Evolutionary conservation across 2,888 invertebrate species (phyloP), one percentile per base, ranked within the genome.

Genomic region (Drosophila anomalata): DNA sequence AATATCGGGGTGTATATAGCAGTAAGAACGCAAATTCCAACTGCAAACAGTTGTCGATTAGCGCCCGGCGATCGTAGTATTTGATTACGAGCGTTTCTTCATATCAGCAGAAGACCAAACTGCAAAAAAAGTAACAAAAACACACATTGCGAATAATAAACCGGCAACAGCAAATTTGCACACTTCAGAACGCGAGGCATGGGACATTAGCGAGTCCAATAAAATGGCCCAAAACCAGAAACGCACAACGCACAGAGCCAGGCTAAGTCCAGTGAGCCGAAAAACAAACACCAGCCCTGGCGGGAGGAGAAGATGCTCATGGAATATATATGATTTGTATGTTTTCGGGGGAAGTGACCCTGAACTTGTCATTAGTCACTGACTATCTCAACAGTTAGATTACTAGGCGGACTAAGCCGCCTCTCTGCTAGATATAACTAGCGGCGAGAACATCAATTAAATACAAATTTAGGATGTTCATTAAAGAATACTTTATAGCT

Each of bases 11-110:
- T 58, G 29, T 26, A 31, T 22, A 29, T 48, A 29, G 6, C 2
- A 29, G 46, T 26, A 46, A 63, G 14, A 73, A 47, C 60, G 79
- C 63, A 62, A 81, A 81, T 85, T 81, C 73, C 67, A 76, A 81
- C 68, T 66, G 85, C 76, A 85, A 81, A 81, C 79, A 79, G 66
- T 76, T 82, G 72, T 59, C 78, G 85, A 73, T 84, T 81, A 75
- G 67, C 63, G 46, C 17, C 46, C 63, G 63, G 29, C 65, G 67
- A 76, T 76, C 78, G 67, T 71, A 71, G 71, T 74, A 72, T 80
- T 75, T 77, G 77, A 77, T 78, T 80, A 71, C 70, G 66, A 39
- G 46, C 66, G 69, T 74, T 75, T 36, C 56, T 66, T 59, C 68
- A 62, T 78, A 80, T 78, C 77, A 76, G 68, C 33, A 24, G 33